Percentiles rank a stretch among this genome's conserved stretches.
phyloP scores from a whole-genome alignment of 2,888 invertebrate genomes.

The Cordilura impudica region DNA sequence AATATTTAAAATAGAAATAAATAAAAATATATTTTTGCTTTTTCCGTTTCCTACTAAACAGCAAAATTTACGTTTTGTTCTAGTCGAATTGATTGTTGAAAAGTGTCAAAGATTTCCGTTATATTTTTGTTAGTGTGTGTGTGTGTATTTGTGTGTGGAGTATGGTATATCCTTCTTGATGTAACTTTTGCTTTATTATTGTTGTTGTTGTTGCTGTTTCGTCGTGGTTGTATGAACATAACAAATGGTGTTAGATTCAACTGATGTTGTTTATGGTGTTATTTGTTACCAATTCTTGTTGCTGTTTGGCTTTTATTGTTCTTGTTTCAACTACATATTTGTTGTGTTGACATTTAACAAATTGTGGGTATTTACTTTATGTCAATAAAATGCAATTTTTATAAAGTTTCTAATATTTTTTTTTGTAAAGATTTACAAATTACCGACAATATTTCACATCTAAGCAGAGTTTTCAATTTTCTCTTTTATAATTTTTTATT shows the following conservation, averaged over 20 bases:
- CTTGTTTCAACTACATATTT: conserved; percentile 51
- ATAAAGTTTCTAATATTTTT: conserved; percentile 53
- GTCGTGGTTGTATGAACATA: conserved; percentile 50
- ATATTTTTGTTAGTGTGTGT: conserved; percentile 38
- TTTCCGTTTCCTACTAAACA: conserved; percentile 56
- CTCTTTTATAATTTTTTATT: neutral
- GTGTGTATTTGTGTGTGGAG: neutral
- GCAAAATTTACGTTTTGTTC: conserved; percentile 61
- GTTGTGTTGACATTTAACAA: conserved; percentile 63
- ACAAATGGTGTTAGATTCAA: conserved; percentile 62
- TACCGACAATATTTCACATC: neutral
- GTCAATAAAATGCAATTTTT: conserved; percentile 60
- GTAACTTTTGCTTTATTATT: conserved; percentile 52
- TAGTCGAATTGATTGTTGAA: conserved; percentile 68
- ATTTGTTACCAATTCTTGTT: conserved; percentile 62
- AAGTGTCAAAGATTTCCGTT: conserved; percentile 69
- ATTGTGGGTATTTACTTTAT: conserved; percentile 62
- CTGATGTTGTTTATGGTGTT: conserved; percentile 63
- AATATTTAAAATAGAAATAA: conserved; percentile 8
- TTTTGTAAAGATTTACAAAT: conserved; percentile 5
- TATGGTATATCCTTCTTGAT: conserved; percentile 37
- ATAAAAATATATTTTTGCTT: conserved; percentile 55
- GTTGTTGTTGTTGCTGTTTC: conserved; percentile 24
- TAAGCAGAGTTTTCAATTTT: neutral
- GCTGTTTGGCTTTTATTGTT: conserved; percentile 49